Base-by-base conservation (phyloP, 2,113 vertebrate genomes). In the Muntiacus reevesi region DNA sequence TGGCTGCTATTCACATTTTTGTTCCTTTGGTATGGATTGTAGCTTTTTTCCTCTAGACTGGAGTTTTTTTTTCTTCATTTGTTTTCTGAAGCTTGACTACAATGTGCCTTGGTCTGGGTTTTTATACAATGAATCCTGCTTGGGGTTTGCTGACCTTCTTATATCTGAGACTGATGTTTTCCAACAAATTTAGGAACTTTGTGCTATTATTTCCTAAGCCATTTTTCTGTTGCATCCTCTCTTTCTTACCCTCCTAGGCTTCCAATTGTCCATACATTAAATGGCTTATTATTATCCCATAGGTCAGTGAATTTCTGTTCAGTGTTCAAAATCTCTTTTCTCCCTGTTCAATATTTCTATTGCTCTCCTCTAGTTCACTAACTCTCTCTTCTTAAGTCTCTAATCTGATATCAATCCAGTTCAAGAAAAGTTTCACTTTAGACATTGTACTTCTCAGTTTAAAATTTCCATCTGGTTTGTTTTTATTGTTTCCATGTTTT, bases 401-500 rank as follows among this genome's bases (percentile, higher is more conserved):
- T 45, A 67, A 95, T 79, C 55, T 67, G 17, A 47, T 47, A 30
- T 54, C 67, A 55, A 60, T 88, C 62, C 4, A 89, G 21, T 59
- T n/a, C n/a, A 74, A 67, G 30, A 10, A 95, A n/a, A 76, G 64
- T 92, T 96, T 88, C 62, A 64, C 50, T 95, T 96, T 81, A 91
- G 40, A 86, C 54, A 88, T 21, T 90, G 23, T 85, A 50, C 14
- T 95, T 96, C 55, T 40, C 28, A 50, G 17, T 52, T 93, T 85
- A 88, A 93, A 85, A 52, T 92, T 87, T 96, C 45, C 86, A 91
- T 27, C 71, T 92, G 43, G 17, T 60, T 92, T 79, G 28, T 93
- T 90, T 74, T 59, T 94, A 93, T 57, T 71, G 10, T 91, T 79
- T 95, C 33, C 23, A 79, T 71, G 23, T 84, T 87, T 88, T 8